Percentiles rank a stretch among this genome's conserved stretches.
Evolutionary conservation across 92 coral and sea anemone genomes (phyloP).

Genomic region (Porites divaricata): DNA sequence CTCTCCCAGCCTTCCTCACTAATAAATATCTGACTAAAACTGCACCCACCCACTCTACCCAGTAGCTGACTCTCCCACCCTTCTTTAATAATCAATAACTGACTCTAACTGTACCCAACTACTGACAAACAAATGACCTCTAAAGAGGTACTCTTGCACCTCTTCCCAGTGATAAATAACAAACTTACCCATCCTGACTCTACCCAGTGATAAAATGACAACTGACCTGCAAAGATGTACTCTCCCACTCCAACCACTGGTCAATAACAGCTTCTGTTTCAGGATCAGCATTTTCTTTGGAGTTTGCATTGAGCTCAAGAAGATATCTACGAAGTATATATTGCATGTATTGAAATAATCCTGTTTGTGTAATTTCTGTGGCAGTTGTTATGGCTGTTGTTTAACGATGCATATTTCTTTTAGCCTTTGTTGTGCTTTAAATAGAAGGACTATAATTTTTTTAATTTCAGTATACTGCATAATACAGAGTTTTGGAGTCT

Average conservation of each 20-base stretch:
- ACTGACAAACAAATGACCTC: constrained; percentile 51
- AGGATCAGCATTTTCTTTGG: constrained; percentile 32
- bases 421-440: too few species aligned
- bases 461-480: too few species aligned
- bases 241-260: constrained; percentile 99
- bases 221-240: constrained; percentile 74
- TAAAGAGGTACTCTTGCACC: neutral
- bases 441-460: too few species aligned
- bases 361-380: too few species aligned
- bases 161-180: neutral
- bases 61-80: constrained; percentile 78
- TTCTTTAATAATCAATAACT: too few species aligned
- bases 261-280: constrained; percentile 66
- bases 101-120: constrained; percentile 51
- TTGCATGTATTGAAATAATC: neutral
- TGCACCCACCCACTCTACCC: too few species aligned
- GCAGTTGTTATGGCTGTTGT: too few species aligned
- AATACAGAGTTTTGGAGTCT: too few species aligned
- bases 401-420: too few species aligned
- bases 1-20: too few species aligned
- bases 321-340: constrained; percentile 63
- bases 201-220: too few species aligned
- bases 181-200: constrained; percentile 27
- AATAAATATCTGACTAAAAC: too few species aligned
- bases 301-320: constrained; percentile 46